A percentile compares a stretch with the other conserved stretches of the same genome.
Evolutionary conservation across 2,888 invertebrate species (phyloP).

Genomic region (Mycogona germanica): DNA sequence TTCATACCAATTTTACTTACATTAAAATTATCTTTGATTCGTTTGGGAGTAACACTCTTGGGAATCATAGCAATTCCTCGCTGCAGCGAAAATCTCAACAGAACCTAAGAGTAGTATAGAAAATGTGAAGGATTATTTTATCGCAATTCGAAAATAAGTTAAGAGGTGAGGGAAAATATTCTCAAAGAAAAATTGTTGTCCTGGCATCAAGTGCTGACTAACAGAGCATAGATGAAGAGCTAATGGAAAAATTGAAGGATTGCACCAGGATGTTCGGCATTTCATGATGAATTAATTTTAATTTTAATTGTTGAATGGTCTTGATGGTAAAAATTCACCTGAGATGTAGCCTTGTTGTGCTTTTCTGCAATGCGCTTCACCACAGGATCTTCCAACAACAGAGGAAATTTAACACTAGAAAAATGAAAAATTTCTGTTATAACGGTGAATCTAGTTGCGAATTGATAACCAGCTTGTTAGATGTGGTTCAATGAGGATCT

Average conservation of each 20-base stretch:
- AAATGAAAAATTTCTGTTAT: neutral
- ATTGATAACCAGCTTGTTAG: no score
- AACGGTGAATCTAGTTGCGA: no score
- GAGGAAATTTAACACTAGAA: constrained; percentile 8
- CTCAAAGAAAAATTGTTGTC: no score
- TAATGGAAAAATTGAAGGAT: neutral
- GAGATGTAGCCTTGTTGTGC: constrained; percentile 25
- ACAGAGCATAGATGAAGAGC: neutral
- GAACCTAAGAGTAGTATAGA: neutral
- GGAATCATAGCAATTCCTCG: constrained; percentile 63
- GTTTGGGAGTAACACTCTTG: constrained; percentile 63
- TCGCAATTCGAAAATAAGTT: neutral
- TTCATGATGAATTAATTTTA: no score
- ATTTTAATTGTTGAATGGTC: no score
- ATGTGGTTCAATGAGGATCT: no score
- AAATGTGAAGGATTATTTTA: neutral
- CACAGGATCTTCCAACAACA: constrained; percentile 15
- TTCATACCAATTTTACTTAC: no score
- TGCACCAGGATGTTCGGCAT: no score
- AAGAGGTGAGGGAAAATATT: neutral
- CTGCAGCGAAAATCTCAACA: constrained; percentile 38
- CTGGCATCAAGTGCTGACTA: no score
- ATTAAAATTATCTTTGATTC: constrained; percentile 57
- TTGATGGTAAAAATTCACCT: constrained; percentile 20
- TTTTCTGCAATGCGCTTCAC: constrained; percentile 21